phyloP scores from a whole-genome alignment of 2,113 vertebrate species.

The Centropristis striata region DNA sequence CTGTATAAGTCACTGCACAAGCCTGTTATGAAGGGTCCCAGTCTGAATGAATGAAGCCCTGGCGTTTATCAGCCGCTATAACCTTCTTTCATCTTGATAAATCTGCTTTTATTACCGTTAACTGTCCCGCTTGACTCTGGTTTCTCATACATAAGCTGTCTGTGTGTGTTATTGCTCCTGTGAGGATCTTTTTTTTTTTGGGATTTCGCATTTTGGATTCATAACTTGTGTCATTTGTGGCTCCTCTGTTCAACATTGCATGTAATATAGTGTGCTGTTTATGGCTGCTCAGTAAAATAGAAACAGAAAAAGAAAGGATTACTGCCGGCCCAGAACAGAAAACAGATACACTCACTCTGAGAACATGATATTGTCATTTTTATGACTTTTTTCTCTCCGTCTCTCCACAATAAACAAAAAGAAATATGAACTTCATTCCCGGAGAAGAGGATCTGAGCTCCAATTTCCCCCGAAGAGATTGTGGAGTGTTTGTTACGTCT shows the following conservation, averaged over 20 bases:
- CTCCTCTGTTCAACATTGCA: slow-evolving; percentile 41
- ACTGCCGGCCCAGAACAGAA: slow-evolving; percentile 60
- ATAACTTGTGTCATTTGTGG: slow-evolving; percentile 60
- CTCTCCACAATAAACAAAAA: slow-evolving; percentile 72
- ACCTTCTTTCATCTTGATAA: slow-evolving; percentile 30
- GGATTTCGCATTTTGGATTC: slow-evolving; percentile 50
- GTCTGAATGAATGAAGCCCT: slow-evolving; percentile 13
- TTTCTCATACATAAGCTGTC: slow-evolving; percentile 24
- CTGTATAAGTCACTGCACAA: not conserved
- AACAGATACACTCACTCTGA: slow-evolving; percentile 62
- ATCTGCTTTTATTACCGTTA: slow-evolving; percentile 42
- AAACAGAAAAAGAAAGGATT: slow-evolving; percentile 73
- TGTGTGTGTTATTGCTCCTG: slow-evolving; percentile 23
- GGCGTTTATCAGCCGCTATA: slow-evolving; percentile 10
- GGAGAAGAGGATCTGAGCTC: slow-evolving; percentile 51
- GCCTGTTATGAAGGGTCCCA: slow-evolving; percentile 1
- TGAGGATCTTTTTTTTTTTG: slow-evolving; percentile 20
- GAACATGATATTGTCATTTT: slow-evolving; percentile 72
- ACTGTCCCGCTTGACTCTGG: slow-evolving; percentile 24
- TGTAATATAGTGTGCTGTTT: slow-evolving; percentile 67
- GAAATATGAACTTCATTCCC: slow-evolving; percentile 72
- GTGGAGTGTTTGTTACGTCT: too few relatives aligned
- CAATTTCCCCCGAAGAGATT: slow-evolving; percentile 57
- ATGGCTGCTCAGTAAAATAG: slow-evolving; percentile 57
- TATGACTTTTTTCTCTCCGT: slow-evolving; percentile 61